Base-by-base conservation (phyloP, 2,888 invertebrate genomes). In the Anoplius nigerrimus region DNA sequence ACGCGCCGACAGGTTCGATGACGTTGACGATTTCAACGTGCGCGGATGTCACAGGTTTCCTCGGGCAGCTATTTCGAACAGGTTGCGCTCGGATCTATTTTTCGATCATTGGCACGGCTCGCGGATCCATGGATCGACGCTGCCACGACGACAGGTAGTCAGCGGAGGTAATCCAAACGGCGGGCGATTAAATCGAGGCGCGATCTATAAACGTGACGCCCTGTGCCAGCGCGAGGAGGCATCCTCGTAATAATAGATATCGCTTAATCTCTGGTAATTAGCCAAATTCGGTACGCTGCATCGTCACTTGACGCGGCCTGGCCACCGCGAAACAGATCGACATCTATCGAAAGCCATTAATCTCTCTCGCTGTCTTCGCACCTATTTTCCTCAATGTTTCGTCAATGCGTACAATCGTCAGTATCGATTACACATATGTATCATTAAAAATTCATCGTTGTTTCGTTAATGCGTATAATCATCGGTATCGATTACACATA, bases 41-140 rank as follows among this genome's bases (percentile, higher is more conserved):
- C 11, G 56, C n/a, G 53, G 18, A 60, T 71, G 71, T 79, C 73
- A 74, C 67, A 76, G 71, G 74, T 79, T 74, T 80, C 66, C 58
- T 48, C 55, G 60, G n/a, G 54, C 62, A 67, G 69, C 72, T 81
- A 80, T 80, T 80, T 81, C 80, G 71, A 80, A 80, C 79, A 79
- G 79, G 79, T 79, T 79, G 79, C 70, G 80, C 66, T 72, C 46
- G 59, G 71, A 53, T 79, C 80, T 80, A 80, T 80, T 80, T 80
- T 79, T 77, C 69, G 80, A 79, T 75, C 72, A 72, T 81, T 80
- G 80, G 80, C 80, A 77, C 69, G 61, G 45, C 21, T 53, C 45
- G 55, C 62, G 58, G 62, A 78, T 70, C 68, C 69, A 69, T 66
- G 79, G 75, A 74, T 77, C 69, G 72, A 63, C 70, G 55, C 69